phyloP scores from a whole-genome alignment of 2,113 vertebrate genomes.

The Haliaeetus leucogaster region DNA sequence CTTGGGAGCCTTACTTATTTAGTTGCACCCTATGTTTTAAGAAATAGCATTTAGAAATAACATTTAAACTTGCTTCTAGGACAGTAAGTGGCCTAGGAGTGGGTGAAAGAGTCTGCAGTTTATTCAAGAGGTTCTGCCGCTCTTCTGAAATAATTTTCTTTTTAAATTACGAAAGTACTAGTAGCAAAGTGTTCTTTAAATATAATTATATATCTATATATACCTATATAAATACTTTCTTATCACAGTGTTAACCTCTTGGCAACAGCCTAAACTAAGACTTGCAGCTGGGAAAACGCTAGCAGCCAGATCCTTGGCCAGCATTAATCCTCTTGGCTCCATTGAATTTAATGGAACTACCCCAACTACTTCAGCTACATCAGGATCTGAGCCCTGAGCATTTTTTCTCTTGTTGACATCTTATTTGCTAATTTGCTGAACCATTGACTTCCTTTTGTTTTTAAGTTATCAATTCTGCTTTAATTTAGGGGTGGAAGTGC shows the following conservation, averaged over 20 bases:
- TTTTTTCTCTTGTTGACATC: slow-evolving; percentile 26
- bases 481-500: not conserved
- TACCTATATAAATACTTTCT: slow-evolving; percentile 41
- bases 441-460: slow-evolving; percentile 46
- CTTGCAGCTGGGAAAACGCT: slow-evolving; percentile 17
- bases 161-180: slow-evolving; percentile 22
- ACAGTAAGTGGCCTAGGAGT: slow-evolving; percentile 66
- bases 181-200: slow-evolving; percentile 50
- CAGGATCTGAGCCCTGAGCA: not conserved
- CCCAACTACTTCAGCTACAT: not conserved
- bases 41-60: slow-evolving; percentile 55
- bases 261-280: slow-evolving; percentile 62
- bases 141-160: slow-evolving; percentile 60
- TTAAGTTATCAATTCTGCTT: slow-evolving; percentile 16
- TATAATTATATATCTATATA: slow-evolving; percentile 2
- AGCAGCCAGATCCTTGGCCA: not conserved
- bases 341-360: not conserved
- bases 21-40: slow-evolving; percentile 63
- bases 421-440: slow-evolving; percentile 49
- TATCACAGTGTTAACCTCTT: slow-evolving; percentile 73
- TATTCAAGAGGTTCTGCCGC: slow-evolving; percentile 66
- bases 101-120: slow-evolving; percentile 48
- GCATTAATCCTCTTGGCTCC: not conserved
- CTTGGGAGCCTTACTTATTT: slow-evolving; percentile 70
- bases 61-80: slow-evolving; percentile 65